These are phyloP conservation scores for Coreius guichenoti DNA, from an alignment of 2,797 vertebrate species.

Conservation along the genomic window DNA sequence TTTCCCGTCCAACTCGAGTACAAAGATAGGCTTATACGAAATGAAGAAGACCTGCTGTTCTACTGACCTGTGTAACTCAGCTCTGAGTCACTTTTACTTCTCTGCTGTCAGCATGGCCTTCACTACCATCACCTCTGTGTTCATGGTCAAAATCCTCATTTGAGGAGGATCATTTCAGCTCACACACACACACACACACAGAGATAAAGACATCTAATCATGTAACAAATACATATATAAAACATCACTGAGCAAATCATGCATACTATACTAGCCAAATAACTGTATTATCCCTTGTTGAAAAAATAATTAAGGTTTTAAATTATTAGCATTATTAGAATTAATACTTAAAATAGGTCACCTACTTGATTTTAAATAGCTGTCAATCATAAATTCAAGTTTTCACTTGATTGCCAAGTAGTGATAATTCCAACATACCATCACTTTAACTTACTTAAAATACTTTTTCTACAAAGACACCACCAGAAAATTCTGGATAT, in stretches of 20 bases:
- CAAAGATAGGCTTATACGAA: conserved; percentile 7
- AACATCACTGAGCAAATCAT: too few species aligned
- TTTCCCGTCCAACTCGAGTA: background rate
- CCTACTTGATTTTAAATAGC: background rate
- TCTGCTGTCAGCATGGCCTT: conserved; percentile 63
- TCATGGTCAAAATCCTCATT: conserved; percentile 65
- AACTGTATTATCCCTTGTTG: too few species aligned
- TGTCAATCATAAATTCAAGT: background rate
- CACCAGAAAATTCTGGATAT: background rate
- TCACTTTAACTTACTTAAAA: background rate
- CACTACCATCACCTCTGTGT: conserved; percentile 63
- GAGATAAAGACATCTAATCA: too few species aligned
- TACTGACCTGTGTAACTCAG: conserved; percentile 73
- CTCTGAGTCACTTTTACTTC: conserved; percentile 54
- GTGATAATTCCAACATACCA: background rate
- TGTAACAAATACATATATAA: too few species aligned
- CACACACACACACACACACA: background rate
- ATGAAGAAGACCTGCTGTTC: conserved; percentile 74
- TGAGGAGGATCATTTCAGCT: conserved; percentile 47
- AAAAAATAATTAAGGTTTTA: too few species aligned
- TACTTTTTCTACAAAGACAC: background rate
- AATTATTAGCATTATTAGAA: background rate
- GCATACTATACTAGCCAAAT: too few species aligned
- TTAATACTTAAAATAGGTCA: background rate
- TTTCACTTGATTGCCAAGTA: background rate